A percentile compares a stretch with the other conserved stretches of the same genome.
These are phyloP conservation scores for Thaumatotibia leucotreta DNA, from an alignment of 1,140 invertebrate genomes.

Conservation along the genomic window DNA sequence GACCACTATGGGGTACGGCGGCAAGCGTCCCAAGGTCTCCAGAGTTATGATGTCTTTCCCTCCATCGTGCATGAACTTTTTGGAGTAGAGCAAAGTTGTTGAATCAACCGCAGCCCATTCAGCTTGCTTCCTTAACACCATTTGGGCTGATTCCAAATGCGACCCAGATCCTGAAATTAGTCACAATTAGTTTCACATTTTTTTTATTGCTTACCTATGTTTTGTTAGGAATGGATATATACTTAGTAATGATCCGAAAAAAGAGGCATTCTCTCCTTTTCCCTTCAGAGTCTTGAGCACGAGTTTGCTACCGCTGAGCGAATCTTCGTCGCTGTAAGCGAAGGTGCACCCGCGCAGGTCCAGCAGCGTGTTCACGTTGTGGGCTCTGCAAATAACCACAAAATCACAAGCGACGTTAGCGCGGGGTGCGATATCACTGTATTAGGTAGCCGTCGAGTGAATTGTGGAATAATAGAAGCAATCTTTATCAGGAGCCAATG, in stretches of 20 bases:
- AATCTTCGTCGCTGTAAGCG: slow-evolving; percentile 76
- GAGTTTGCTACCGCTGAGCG: slow-evolving; percentile 76
- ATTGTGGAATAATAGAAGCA: slow-evolving; percentile 56
- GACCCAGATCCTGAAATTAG: slow-evolving; percentile 75
- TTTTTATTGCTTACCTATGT: neutral
- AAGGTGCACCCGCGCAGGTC: slow-evolving; percentile 78
- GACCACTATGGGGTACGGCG: slow-evolving; percentile 79
- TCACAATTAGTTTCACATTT: slow-evolving; percentile 12
- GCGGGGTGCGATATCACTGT: slow-evolving; percentile 26
- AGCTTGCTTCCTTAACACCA: slow-evolving; percentile 79
- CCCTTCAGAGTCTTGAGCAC: slow-evolving; percentile 77
- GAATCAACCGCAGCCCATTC: slow-evolving; percentile 81
- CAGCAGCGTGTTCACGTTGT: slow-evolving; percentile 77
- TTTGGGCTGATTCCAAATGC: slow-evolving; percentile 79
- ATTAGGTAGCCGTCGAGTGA: slow-evolving; percentile 29
- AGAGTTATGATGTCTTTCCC: slow-evolving; percentile 77
- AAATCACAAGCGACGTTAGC: slow-evolving; percentile 20
- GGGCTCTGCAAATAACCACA: slow-evolving; percentile 68
- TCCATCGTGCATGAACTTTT: slow-evolving; percentile 77
- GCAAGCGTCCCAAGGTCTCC: slow-evolving; percentile 79
- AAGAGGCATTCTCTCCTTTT: slow-evolving; percentile 79
- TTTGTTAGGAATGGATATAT: slow-evolving; percentile 25
- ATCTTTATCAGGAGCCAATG: slow-evolving; percentile 49
- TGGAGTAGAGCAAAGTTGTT: slow-evolving; percentile 75
- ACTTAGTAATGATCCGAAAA: slow-evolving; percentile 79